phyloP scores from a whole-genome alignment of 2,888 invertebrate species.

The Phasia obesa region DNA sequence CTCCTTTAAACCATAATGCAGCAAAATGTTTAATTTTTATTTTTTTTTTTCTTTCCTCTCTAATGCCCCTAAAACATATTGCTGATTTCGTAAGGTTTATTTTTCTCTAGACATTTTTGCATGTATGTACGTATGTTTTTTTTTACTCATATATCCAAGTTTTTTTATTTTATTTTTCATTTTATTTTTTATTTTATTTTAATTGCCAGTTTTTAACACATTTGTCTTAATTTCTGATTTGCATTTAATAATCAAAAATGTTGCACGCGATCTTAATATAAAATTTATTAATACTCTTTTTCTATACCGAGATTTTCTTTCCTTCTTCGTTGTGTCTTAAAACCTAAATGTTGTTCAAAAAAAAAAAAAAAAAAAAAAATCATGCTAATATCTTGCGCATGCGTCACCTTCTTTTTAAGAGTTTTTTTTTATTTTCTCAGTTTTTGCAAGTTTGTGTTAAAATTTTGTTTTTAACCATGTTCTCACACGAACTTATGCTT shows the following conservation, averaged over 20 bases:
- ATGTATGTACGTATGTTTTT: neutral
- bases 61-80: too few species aligned
- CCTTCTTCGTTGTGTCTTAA: conserved; percentile 41
- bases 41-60: too few species aligned
- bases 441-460: conserved; percentile 40
- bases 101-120: neutral
- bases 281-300: conserved; percentile 66
- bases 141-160: neutral
- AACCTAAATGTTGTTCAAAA: conserved; percentile 60
- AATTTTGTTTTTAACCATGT: conserved; percentile 58
- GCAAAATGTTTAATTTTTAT: too few species aligned
- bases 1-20: too few species aligned
- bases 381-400: conserved; percentile 68
- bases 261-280: conserved; percentile 71
- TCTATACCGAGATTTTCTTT: conserved; percentile 28
- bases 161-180: neutral
- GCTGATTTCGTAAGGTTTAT: too few species aligned
- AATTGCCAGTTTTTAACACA: conserved; percentile 71
- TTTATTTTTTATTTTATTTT: conserved; percentile 60
- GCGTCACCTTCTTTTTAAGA: conserved; percentile 60
- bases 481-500: conserved; percentile 64
- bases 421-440: conserved; percentile 11
- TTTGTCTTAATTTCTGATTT: conserved; percentile 71
- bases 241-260: conserved; percentile 70
- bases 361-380: too few species aligned